A percentile compares a stretch with the other conserved stretches of the same genome.
phyloP scores from a whole-genome alignment of 2,113 vertebrate genomes.

The Ibidorhyncha struthersii region DNA sequence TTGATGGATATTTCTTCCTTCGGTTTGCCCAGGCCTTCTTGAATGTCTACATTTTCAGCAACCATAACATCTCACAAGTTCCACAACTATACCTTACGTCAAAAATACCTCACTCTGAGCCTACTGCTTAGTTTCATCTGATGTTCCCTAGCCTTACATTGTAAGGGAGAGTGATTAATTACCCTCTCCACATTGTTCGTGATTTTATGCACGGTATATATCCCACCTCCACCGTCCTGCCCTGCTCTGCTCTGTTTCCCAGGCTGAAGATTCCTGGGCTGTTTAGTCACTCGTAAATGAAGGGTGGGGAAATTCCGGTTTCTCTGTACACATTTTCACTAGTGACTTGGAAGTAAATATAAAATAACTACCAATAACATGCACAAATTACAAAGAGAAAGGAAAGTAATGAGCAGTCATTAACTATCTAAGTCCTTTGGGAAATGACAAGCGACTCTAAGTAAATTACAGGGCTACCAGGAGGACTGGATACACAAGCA shows the following conservation, averaged over 20 bases:
- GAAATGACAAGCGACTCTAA: not conserved
- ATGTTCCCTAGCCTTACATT: not conserved
- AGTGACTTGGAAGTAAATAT: not conserved
- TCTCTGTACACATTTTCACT: not conserved
- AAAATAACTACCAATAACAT: not conserved
- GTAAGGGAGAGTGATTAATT: not conserved
- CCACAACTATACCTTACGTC: not conserved
- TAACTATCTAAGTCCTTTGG: not conserved
- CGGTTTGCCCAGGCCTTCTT: not conserved
- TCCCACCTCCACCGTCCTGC: not conserved
- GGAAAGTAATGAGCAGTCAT: not conserved
- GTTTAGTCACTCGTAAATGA: not conserved
- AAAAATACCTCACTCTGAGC: not conserved
- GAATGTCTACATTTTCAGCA: not conserved
- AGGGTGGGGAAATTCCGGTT: not conserved
- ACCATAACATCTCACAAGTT: not conserved
- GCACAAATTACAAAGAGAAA: not conserved
- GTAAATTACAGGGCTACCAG: not conserved
- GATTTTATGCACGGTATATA: not conserved
- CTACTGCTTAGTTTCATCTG: not conserved
- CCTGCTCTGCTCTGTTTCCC: not conserved
- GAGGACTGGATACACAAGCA: not conserved
- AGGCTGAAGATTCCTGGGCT: not conserved
- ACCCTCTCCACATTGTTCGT: rapidly evolving
- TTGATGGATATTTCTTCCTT: not conserved